Evolutionary conservation across 1,140 invertebrate species (phyloP).

Genomic region (Cyphomyrmex costatus): DNA sequence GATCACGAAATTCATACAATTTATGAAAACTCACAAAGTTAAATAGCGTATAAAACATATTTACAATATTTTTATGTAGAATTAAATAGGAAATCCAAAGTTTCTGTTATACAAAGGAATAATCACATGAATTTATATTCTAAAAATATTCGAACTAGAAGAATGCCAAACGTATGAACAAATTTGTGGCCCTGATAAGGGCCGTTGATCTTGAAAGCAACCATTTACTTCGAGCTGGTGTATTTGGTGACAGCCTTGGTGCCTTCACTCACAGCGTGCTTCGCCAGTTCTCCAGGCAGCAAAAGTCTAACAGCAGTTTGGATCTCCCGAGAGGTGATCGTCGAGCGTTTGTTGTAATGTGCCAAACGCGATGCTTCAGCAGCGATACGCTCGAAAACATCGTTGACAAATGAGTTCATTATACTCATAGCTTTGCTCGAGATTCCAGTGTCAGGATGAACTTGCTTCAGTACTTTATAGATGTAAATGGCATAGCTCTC

Average conservation of each 20-base stretch:
- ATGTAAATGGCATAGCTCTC: conserved; percentile 91
- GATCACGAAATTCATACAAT: too few relatives aligned
- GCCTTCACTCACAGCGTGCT: conserved; percentile 71
- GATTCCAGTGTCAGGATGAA: conserved; percentile 89
- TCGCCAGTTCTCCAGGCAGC: conserved; percentile 84
- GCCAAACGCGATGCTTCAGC: conserved; percentile 87
- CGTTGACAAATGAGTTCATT: conserved; percentile 90
- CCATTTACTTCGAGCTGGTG: conserved; percentile 79
- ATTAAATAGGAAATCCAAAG: too few relatives aligned
- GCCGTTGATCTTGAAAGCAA: conserved; percentile 57
- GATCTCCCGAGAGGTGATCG: conserved; percentile 85
- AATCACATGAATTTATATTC: not conserved
- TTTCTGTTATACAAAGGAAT: not conserved
- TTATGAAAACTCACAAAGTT: too few relatives aligned
- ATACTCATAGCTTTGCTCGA: conserved; percentile 89
- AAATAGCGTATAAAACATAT: too few relatives aligned
- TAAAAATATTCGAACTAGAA: not conserved
- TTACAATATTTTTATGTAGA: too few relatives aligned
- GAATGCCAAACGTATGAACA: not conserved
- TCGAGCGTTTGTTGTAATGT: conserved; percentile 88
- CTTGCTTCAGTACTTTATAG: conserved; percentile 91
- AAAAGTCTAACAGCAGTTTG: conserved; percentile 85
- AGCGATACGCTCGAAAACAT: conserved; percentile 89
- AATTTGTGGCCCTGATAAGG: conserved; percentile 79
- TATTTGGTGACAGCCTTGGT: conserved; percentile 80